A percentile compares a stretch with the other conserved stretches of the same genome.
These are phyloP conservation scores for Ophiodon elongatus DNA, from an alignment of 2,113 vertebrate genomes.

Conservation along the genomic window DNA sequence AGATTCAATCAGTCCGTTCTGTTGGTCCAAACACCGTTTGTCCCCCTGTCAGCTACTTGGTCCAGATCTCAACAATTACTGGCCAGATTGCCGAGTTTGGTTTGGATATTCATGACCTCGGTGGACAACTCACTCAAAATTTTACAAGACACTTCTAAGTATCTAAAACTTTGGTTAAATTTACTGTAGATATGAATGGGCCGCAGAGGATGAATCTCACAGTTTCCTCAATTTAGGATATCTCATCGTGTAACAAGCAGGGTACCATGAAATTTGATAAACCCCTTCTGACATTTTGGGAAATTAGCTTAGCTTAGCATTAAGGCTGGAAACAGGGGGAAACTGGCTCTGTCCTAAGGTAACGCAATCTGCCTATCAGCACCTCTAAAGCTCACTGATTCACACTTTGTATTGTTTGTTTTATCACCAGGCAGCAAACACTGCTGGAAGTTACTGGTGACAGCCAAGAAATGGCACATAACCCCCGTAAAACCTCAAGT, in stretches of 20 bases:
- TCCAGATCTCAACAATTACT: background rate
- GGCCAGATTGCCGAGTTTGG: background rate
- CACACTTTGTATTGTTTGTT: background rate
- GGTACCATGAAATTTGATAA: constrained; percentile 6
- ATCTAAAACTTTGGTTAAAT: background rate
- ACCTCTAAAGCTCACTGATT: background rate
- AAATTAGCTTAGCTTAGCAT: background rate
- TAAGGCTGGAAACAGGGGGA: background rate
- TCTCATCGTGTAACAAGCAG: background rate
- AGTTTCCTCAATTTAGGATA: background rate
- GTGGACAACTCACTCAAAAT: background rate
- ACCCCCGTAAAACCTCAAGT: background rate
- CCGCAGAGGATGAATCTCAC: background rate
- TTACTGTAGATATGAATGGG: background rate
- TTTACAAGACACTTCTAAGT: too few species aligned
- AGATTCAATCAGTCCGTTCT: background rate
- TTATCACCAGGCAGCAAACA: background rate
- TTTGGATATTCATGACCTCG: background rate
- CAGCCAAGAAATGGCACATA: background rate
- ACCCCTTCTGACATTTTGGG: background rate
- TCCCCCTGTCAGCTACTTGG: background rate
- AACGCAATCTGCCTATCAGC: background rate
- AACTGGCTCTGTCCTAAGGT: background rate
- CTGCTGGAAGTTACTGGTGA: background rate
- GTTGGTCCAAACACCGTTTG: background rate